Percentiles rank a stretch among this genome's conserved stretches.
phyloP scores from a whole-genome alignment of 2,797 vertebrate species.

The Spheniscus humboldti region DNA sequence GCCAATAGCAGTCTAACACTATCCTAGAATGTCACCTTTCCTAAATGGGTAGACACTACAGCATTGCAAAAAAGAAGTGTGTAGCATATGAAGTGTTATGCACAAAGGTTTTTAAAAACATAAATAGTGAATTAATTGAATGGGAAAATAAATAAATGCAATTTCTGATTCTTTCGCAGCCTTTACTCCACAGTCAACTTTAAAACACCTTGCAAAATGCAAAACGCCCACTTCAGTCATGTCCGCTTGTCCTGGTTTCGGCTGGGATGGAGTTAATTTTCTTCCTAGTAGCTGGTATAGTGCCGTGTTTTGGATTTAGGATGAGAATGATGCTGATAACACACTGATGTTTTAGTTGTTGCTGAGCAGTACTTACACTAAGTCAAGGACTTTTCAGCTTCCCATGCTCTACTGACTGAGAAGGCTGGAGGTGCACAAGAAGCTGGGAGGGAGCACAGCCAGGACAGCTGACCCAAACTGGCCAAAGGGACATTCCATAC shows the following conservation, averaged over 20 bases:
- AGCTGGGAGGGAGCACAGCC: background rate
- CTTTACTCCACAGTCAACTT: background rate
- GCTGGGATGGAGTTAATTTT: background rate
- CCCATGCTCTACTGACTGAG: no score
- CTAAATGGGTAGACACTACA: background rate
- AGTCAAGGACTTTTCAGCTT: background rate
- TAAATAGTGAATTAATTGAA: slow-evolving; percentile 17
- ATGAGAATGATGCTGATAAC: background rate
- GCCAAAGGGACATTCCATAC: background rate
- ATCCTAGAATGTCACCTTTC: slow-evolving; percentile 17
- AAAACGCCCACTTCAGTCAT: slow-evolving; percentile 67
- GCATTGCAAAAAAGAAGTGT: background rate
- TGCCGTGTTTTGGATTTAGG: background rate
- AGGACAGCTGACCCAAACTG: background rate
- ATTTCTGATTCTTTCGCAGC: background rate
- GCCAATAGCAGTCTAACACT: background rate
- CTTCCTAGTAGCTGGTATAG: background rate
- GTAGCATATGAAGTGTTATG: background rate
- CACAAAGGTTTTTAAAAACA: background rate
- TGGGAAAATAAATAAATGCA: slow-evolving; percentile 14
- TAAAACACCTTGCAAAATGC: slow-evolving; percentile 60
- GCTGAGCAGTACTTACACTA: background rate
- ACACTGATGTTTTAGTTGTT: background rate
- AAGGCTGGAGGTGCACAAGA: background rate
- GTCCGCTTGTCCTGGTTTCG: background rate